Evolutionary conservation across 1,140 invertebrate species (phyloP).

Genomic region (Cyclargus thomasi): DNA sequence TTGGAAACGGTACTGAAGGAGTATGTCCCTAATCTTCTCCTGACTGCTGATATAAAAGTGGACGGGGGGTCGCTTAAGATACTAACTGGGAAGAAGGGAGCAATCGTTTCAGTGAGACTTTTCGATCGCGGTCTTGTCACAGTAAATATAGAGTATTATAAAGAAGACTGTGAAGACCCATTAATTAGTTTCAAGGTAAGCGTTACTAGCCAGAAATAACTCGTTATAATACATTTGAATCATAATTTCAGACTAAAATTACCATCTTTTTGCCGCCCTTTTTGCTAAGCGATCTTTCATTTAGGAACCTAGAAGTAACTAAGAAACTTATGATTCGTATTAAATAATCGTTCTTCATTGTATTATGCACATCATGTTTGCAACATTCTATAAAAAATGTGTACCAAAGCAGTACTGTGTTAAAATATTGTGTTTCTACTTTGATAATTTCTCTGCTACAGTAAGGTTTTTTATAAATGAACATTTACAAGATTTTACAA

Average conservation of each 20-base stretch:
- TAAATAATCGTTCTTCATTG: neutral
- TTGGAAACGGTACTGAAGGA: conserved; percentile 81
- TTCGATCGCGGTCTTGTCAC: conserved; percentile 84
- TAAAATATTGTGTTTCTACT: too few species aligned
- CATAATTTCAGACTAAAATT: neutral
- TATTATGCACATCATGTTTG: neutral
- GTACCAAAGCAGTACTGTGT: too few species aligned
- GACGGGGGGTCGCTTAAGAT: conserved; percentile 82
- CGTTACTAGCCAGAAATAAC: conserved; percentile 34
- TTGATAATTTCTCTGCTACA: too few species aligned
- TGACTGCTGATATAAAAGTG: conserved; percentile 76
- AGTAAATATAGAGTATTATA: conserved; percentile 88
- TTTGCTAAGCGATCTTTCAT: neutral
- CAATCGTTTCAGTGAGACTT: conserved; percentile 82
- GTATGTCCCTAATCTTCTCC: conserved; percentile 81
- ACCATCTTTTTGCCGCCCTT: neutral
- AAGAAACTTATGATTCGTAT: too few species aligned
- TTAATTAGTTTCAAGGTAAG: conserved; percentile 84
- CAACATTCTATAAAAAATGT: too few species aligned
- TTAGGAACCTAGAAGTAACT: neutral
- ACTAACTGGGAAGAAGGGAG: conserved; percentile 80
- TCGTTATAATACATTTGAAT: neutral
- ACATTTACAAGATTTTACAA: neutral
- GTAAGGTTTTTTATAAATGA: neutral
- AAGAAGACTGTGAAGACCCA: conserved; percentile 82